Base-by-base conservation (phyloP, 2,797 vertebrate genomes). In the Phylloscopus collybita region DNA sequence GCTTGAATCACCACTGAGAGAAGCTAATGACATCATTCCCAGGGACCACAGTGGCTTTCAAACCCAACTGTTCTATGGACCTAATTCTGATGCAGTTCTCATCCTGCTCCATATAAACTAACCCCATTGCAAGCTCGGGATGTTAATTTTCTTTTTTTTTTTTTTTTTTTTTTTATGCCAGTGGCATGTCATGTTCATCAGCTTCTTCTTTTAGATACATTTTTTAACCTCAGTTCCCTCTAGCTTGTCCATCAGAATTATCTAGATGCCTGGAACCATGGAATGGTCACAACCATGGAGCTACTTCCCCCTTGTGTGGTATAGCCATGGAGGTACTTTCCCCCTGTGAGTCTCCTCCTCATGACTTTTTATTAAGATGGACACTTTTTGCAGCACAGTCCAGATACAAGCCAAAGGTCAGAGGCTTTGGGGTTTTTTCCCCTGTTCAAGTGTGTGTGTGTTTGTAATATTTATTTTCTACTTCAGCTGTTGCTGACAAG, bases 41-140 rank as follows among this genome's bases (percentile, higher is more conserved):
- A 92, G 51, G 59, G 73, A 91, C 64, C 53, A 78, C 61, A 83
- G 51, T 49, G 16, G 76, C 44, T 51, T 93, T 88, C 73, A 75
- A 82, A 91, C 34, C 54, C 50, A 86, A 27, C 50, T 1, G 0
- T 32, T 88, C 78, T 90, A 32, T 10, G 21, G 49, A 69, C 81
- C 85, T 80, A 92, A 94, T 90, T 92, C 90, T 82, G 78, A 93
- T 93, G 80, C 64, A 79, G 62, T 72, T 84, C 62, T 88, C 85
- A 82, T 73, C 51, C 38, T 89, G 64, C 56, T 90, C n/a, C 49
- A 47, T 40, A 62, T 47, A 93, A 93, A 90, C 29, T 42, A 90
- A 53, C 6, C 32, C 29, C 80, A 70, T 49, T 87, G 76, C n/a
- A 89, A 84, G 29, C 1, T 3, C 38, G 47, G n/a, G 13, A 66